A percentile compares a stretch with the other conserved stretches of the same genome.
phyloP scores from a whole-genome alignment of 2,888 invertebrate species.

The Encarsia formosa region DNA sequence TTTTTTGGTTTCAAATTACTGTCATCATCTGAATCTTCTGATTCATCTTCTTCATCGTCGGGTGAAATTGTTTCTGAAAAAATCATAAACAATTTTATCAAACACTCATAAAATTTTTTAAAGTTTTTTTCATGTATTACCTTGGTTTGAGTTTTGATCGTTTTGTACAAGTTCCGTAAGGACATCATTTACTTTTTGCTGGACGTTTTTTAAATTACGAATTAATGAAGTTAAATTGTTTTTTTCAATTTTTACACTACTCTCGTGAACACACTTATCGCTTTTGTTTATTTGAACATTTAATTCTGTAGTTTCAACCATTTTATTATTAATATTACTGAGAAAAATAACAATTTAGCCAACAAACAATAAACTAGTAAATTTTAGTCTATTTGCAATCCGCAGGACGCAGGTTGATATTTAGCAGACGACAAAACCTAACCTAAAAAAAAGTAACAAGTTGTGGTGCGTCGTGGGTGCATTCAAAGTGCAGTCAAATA shows the following conservation, averaged over 20 bases:
- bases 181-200: constrained; percentile 39
- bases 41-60: constrained; percentile 30
- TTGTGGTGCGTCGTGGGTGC: too few species aligned
- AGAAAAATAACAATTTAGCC: too few species aligned
- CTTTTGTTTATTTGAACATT: constrained; percentile 30
- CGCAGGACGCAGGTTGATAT: too few species aligned
- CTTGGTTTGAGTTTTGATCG: constrained; percentile 14
- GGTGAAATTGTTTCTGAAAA: neutral
- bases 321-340: too few species aligned
- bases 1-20: constrained; percentile 36
- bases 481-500: too few species aligned
- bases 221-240: constrained; percentile 33
- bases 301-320: constrained; percentile 12
- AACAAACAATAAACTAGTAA: too few species aligned
- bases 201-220: constrained; percentile 34
- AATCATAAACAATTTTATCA: neutral
- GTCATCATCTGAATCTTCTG: constrained; percentile 28
- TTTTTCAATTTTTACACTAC: constrained; percentile 16
- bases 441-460: too few species aligned
- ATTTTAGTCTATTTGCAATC: too few species aligned
- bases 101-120: neutral
- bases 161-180: constrained; percentile 38
- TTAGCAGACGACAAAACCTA: too few species aligned
- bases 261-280: constrained; percentile 28
- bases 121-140: too few species aligned